phyloP scores from a whole-genome alignment of 2,797 vertebrate genomes.

The Sebastolobus alascanus region DNA sequence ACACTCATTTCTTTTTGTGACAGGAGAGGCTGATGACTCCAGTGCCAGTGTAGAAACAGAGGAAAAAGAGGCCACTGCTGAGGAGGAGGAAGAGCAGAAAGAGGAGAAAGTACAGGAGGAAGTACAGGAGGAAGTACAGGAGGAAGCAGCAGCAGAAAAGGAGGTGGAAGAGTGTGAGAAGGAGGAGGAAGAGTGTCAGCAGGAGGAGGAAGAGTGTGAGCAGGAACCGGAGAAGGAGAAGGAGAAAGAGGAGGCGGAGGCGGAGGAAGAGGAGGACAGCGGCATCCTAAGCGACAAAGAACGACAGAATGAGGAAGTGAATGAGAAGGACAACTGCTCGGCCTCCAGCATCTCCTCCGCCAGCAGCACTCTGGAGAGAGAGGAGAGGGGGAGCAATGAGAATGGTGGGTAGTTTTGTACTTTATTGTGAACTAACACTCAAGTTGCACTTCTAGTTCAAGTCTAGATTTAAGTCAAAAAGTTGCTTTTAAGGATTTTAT shows the following conservation, averaged over 20 bases:
- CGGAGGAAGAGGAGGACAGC: conserved; percentile 89
- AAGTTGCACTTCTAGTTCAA: not conserved
- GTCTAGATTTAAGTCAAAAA: not conserved
- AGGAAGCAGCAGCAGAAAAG: conserved; percentile 29
- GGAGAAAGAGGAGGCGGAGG: conserved; percentile 74
- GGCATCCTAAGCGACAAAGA: conserved; percentile 95
- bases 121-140: conserved; percentile 46
- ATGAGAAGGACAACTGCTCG: conserved; percentile 97
- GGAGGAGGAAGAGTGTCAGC: conserved; percentile 42
- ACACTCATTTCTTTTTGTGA: not conserved
- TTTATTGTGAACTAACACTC: not conserved
- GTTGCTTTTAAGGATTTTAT: not conserved
- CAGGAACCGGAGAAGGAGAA: conserved; percentile 53
- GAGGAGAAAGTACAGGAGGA: conserved; percentile 61
- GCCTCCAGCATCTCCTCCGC: conserved; percentile 97
- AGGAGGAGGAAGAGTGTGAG: conserved; percentile 71
- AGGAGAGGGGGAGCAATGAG: conserved; percentile 88
- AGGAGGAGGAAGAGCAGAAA: conserved; percentile 62
- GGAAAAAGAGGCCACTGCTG: conserved; percentile 56
- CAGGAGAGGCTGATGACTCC: conserved; percentile 73
- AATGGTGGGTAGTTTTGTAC: conserved; percentile 82
- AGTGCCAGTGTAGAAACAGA: conserved; percentile 65
- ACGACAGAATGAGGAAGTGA: conserved; percentile 94
- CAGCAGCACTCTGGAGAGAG: conserved; percentile 96
- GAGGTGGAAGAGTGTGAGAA: conserved; percentile 42